These are phyloP conservation scores for Dinothrombium tinctorium DNA, from an alignment of 1,140 invertebrate genomes.

Conservation along the genomic window DNA sequence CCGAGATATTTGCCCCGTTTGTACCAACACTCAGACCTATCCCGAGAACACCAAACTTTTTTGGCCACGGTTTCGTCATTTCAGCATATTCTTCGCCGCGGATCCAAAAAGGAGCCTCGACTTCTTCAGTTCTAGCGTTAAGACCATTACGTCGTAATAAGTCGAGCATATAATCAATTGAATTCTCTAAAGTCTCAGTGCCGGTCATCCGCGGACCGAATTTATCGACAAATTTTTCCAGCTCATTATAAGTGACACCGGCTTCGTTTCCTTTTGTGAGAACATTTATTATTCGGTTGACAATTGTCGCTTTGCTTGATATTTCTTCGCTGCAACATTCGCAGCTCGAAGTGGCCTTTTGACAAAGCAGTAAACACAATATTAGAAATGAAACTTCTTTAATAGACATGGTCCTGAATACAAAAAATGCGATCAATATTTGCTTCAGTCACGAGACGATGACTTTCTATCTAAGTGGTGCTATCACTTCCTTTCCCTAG, in stretches of 20 bases:
- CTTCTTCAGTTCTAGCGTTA: conserved; percentile 37
- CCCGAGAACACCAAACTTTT: conserved; percentile 34
- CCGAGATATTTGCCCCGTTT: conserved; percentile 35
- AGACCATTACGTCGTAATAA: conserved; percentile 26
- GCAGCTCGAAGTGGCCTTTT: too few relatives aligned
- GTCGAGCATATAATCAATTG: conserved; percentile 44
- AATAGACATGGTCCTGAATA: too few relatives aligned
- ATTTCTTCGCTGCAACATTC: too few relatives aligned
- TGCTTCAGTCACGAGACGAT: too few relatives aligned
- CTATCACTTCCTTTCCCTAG: too few relatives aligned
- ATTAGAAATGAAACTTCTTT: too few relatives aligned
- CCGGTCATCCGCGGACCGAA: conserved; percentile 43
- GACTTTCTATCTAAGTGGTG: too few relatives aligned
- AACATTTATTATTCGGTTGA: conserved; percentile 31
- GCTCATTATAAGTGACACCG: conserved; percentile 32
- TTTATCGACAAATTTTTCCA: conserved; percentile 40
- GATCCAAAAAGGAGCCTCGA: conserved; percentile 16
- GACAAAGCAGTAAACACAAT: too few relatives aligned
- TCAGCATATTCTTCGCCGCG: conserved; percentile 35
- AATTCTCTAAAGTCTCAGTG: conserved; percentile 33
- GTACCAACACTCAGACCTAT: conserved; percentile 39
- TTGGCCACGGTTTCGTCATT: conserved; percentile 31
- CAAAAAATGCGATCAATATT: too few relatives aligned
- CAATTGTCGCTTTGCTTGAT: conserved; percentile 17
- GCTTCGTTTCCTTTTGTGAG: conserved; percentile 30